A percentile compares a stretch with the other conserved stretches of the same genome.
phyloP scores from a whole-genome alignment of 2,113 vertebrate genomes.

The Rousettus leschenaultii region DNA sequence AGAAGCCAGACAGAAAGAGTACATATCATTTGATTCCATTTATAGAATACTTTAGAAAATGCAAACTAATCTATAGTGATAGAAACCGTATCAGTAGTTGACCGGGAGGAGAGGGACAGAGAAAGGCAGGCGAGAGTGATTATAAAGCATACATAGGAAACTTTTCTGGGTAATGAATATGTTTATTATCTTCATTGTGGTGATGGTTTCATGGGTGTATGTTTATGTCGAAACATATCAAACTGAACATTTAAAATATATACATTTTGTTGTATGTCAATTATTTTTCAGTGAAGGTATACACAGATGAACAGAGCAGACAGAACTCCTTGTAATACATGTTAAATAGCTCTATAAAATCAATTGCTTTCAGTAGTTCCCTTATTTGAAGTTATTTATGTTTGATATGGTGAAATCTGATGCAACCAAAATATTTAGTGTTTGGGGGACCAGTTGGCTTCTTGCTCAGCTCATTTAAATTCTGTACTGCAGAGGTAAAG shows the following conservation, averaged over 20 bases:
- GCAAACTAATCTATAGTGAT: neutral
- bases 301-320: neutral
- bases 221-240: neutral
- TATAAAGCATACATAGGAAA: neutral
- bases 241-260: neutral
- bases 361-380: neutral
- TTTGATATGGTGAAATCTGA: slow-evolving; percentile 44
- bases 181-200: neutral
- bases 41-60: neutral
- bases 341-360: neutral
- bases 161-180: neutral
- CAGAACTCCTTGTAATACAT: neutral
- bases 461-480: slow-evolving; percentile 58
- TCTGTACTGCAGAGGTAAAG: slow-evolving; percentile 40
- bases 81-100: neutral
- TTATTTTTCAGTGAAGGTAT: neutral
- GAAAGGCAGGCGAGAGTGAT: neutral
- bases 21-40: neutral
- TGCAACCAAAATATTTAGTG: slow-evolving; percentile 47
- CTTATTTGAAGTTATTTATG: slow-evolving; percentile 22
- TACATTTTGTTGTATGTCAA: neutral
- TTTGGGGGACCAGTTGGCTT: slow-evolving; percentile 9
- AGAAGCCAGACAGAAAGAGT: neutral
- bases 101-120: neutral
- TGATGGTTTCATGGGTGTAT: neutral